Base-by-base conservation (phyloP, 2,113 vertebrate species). In the Pyrgilauda ruficollis region DNA sequence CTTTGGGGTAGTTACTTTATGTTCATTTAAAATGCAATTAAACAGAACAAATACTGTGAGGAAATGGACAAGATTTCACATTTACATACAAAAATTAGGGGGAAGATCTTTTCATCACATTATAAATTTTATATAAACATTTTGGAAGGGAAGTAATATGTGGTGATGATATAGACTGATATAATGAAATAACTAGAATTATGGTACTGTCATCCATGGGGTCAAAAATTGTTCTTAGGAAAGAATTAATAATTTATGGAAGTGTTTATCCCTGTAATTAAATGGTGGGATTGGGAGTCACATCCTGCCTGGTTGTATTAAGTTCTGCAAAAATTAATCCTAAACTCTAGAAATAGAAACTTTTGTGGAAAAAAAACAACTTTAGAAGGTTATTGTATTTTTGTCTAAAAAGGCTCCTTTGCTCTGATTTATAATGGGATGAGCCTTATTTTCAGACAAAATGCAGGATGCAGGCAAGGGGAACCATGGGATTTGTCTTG, bases 21-120 rank as follows among this genome's bases (percentile, higher is more conserved):
- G 44, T 92, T 96, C 80, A 96, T 97, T 90, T 97, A 97, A 96
- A 97, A 97, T 97, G 89, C 95, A 97, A 97, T 97, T 96, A 96
- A 93, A 67, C 89, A 96, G 91, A 96, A 91, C 94, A 97, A 97
- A 97, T 97, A 96, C 78, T 49, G 50, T 81, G 86, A 91, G 90
- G 78, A 96, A 96, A 94, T 73, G 73, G 90, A 58, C 61, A 69
- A 89, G 88, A 93, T 89, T 92, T 93, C 76, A 87, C 90, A 95
- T 96, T 90, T 97, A 79, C 92, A 89, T 72, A 75, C 47, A 94
- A 92, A 96, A 97, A 96, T 95, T 67, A 94, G 27, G 69, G 61
- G 37, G 53, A 70, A 95, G 94, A 95, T 96, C 92, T 95, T 95
- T 92, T 91, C 74, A 92, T 93, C 89, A 33, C 24, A 1, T 91